Conservation (phyloP, 2,797 vertebrate genomes). For the Hoplostethus atlanticus region DNA sequence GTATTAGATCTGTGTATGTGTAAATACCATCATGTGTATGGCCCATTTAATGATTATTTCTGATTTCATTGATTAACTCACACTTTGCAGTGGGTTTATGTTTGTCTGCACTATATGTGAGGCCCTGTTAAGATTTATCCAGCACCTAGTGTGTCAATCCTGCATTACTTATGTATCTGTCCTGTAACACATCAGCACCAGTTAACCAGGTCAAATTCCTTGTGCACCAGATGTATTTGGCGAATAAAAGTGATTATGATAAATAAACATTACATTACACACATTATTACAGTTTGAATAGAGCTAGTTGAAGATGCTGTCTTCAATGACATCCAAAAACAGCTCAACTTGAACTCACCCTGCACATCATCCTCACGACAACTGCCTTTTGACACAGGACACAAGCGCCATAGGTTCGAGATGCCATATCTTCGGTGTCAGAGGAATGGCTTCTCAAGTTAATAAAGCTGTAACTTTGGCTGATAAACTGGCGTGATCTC, state of each 20-base stretch:
- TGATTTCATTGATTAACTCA: too few relatives aligned
- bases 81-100: too few relatives aligned
- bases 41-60: background rate
- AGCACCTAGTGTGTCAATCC: too few relatives aligned
- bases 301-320: slow-evolving; percentile 16
- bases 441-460: fast-evolving
- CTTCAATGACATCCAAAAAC: slow-evolving; percentile 38
- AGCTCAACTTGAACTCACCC: slow-evolving; percentile 69
- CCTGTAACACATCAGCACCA: background rate
- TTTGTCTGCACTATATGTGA: too few relatives aligned
- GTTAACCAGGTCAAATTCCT: background rate
- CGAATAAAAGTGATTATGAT: too few relatives aligned
- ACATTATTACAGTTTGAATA: background rate
- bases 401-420: slow-evolving; percentile 33
- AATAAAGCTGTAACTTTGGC: too few relatives aligned
- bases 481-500: too few relatives aligned
- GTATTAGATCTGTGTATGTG: too few relatives aligned
- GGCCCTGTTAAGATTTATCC: too few relatives aligned
- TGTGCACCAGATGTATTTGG: background rate
- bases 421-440: slow-evolving; percentile 59
- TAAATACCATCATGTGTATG: background rate
- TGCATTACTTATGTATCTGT: too few relatives aligned
- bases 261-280: too few relatives aligned
- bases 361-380: slow-evolving; percentile 37
- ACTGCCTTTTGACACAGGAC: slow-evolving; percentile 44